Evolutionary conservation across 2,797 vertebrate genomes (phyloP), one percentile per base, ranked within the genome.

Genomic region (Alectoris magna): DNA sequence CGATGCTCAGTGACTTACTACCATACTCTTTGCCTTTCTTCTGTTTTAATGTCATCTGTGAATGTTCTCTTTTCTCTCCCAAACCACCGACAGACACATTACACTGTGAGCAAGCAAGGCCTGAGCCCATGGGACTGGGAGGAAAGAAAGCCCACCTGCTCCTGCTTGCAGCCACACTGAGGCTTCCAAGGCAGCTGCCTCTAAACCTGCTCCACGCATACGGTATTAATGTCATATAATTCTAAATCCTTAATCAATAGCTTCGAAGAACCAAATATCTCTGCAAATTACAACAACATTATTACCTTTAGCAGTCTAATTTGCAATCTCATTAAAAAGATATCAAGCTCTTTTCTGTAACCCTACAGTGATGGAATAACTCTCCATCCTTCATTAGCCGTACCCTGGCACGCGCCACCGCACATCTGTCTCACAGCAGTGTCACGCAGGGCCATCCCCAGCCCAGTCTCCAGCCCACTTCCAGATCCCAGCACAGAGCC

Each of bases 241-340:
- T 91, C 64, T 90, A 91, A 94, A 70, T 91, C 78, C 71, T 94
- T 94, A 95, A 94, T 94, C 91, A 91, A 96, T 93, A 94, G 48
- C 68, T 84, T 90, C 70, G 68, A 94, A 93, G 71, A 90, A 79
- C 34, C 48, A 94, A 88, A 77, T 67, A 84, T 82, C 84, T 79
- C 74, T 18, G 44, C 39, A 95, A 94, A 94, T 94, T 94, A 80
- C 86, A 84, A 56, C 27, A 71, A 70, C 36, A 60, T 90, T 91
- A 94, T 93, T 90, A 95, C 86, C 72, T 94, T 91, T 68, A 87
- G 71, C 77, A 88, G 72, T 31, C 78, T 74, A 88, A 94, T 95
- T 95, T 94, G 69, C 81, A 82, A 74, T 74, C 71, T 88, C 91
- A 90, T 96, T 94, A 90, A 90, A 94, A 93, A 92, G 51, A 82